Conservation (phyloP, 2,113 vertebrate species). For the Argyrosomus japonicus region DNA sequence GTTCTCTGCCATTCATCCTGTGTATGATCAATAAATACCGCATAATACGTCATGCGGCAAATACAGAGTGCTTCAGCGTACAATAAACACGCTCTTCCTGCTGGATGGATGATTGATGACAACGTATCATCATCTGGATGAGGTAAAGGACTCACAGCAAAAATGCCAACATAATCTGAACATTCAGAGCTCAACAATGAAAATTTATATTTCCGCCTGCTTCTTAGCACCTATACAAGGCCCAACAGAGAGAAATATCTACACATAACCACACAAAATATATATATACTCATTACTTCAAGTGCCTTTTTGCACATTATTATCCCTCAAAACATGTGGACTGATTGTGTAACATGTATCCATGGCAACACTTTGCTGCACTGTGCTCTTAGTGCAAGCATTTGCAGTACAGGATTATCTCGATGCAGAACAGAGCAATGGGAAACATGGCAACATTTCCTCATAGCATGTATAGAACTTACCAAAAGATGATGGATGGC, state of each 20-base stretch:
- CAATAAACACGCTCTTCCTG: conserved; percentile 25
- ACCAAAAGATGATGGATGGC: neutral
- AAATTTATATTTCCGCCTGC: neutral
- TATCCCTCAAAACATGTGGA: neutral
- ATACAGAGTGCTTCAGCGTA: conserved; percentile 22
- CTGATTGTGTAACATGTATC: neutral
- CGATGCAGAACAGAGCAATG: neutral
- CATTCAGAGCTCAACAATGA: neutral
- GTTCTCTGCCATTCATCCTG: conserved; percentile 34
- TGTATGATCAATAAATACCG: conserved; percentile 61
- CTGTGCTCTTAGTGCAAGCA: neutral
- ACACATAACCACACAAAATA: neutral
- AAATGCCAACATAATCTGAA: neutral
- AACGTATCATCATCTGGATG: neutral
- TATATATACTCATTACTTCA: neutral
- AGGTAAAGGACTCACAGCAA: neutral
- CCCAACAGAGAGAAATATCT: neutral
- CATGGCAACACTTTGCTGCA: neutral
- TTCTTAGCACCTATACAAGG: neutral
- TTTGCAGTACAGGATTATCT: neutral
- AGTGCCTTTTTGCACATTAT: neutral
- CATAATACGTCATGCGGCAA: conserved; percentile 24
- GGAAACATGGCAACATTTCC: no score
- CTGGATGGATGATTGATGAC: conserved; percentile 27
- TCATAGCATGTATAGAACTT: no score